Evolutionary conservation across 2,888 invertebrate species (phyloP).

Genomic region (Euzophera pinguis): DNA sequence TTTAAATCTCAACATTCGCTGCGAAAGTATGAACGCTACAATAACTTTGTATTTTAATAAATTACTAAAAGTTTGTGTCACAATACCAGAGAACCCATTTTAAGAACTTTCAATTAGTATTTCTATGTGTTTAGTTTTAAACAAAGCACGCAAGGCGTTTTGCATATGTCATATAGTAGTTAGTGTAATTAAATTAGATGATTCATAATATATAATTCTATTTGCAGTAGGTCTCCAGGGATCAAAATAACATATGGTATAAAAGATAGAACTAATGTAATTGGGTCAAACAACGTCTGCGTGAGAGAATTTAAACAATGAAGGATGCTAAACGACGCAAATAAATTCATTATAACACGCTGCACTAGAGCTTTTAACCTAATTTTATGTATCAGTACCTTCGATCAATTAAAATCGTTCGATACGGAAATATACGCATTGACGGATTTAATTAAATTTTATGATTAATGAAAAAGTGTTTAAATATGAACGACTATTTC

Average conservation of each 20-base stretch:
- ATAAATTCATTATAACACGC: conserved; percentile 1
- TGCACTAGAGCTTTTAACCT: background rate
- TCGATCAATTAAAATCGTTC: no score
- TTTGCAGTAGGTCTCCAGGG: conserved; percentile 16
- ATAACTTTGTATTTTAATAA: no score
- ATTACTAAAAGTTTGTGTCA: no score
- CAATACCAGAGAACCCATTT: no score
- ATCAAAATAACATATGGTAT: conserved; percentile 44
- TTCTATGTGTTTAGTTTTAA: background rate
- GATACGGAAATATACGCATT: no score
- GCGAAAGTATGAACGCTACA: no score
- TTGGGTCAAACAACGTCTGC: conserved; percentile 48
- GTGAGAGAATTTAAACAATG: conserved; percentile 48
- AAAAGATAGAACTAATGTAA: conserved; percentile 39
- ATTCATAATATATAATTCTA: conserved; percentile 3
- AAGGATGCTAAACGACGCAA: conserved; percentile 16
- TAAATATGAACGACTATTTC: no score
- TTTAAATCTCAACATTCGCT: no score
- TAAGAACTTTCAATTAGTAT: no score
- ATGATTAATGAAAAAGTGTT: no score
- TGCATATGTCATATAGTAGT: background rate
- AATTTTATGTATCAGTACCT: no score
- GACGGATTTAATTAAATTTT: no score
- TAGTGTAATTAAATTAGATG: background rate
- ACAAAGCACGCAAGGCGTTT: background rate